phyloP scores from a whole-genome alignment of 35 echinoderm and acorn worm species.

The Eucidaris tribuloides region DNA sequence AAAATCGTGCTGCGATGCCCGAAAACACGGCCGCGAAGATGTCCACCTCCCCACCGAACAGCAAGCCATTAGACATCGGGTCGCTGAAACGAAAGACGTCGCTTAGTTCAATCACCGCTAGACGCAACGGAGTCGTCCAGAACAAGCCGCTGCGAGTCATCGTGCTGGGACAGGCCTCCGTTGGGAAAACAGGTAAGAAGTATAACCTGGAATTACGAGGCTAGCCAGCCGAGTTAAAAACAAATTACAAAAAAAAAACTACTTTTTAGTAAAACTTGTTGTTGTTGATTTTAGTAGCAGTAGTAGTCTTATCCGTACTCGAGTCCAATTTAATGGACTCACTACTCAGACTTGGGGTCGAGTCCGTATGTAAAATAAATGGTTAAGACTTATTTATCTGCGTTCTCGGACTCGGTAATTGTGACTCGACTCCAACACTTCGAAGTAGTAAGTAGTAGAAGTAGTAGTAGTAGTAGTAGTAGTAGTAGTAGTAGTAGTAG shows the following conservation, averaged over 20 bases:
- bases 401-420: no score
- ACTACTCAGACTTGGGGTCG: no score
- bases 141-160: conserved; percentile 64
- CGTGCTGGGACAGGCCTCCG: conserved; percentile 80
- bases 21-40: conserved; percentile 34
- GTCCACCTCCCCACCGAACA: conserved; percentile 29
- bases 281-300: no score
- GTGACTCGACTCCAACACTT: no score
- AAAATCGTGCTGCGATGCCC: conserved; percentile 19
- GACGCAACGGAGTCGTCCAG: conserved; percentile 45
- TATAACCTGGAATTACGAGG: no score
- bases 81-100: conserved; percentile 39
- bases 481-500: not conserved
- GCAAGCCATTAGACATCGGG: conserved; percentile 7
- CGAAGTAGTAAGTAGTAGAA: not conserved
- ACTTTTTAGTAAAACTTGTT: no score
- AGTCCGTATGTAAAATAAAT: no score
- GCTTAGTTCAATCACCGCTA: not conserved
- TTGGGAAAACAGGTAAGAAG: conserved; percentile 93
- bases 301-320: no score
- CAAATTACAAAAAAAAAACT: no score
- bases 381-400: no score
- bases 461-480: not conserved
- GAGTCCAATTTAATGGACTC: no score
- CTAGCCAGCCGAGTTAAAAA: no score